Evolutionary conservation across 2,113 vertebrate species (phyloP), one percentile per base, ranked within the genome.

Genomic region (Percopsis transmontana): DNA sequence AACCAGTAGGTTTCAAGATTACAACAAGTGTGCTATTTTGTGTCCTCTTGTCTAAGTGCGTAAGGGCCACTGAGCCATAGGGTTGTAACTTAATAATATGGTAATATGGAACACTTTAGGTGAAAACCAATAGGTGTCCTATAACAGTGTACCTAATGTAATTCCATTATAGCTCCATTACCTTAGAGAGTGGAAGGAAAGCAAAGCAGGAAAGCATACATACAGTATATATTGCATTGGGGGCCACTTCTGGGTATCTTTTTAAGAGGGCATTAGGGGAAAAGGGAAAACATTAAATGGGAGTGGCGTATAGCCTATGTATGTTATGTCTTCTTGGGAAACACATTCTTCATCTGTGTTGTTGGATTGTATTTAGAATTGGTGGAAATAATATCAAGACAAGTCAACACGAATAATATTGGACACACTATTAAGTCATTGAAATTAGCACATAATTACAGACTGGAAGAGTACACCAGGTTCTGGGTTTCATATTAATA

Each of bases 101-200:
- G 77, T 85, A 86, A 87, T 86, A 86, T 88, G 84, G 88, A 90
- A 91, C 87, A 90, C 87, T 90, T 90, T 88, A 80, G 81, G 88
- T 88, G 70, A 87, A 91, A 89, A 88, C 85, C 85, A 89, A 91
- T 90, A 90, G 83, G 80, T 69, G 78, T 70, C 74, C 80, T 73
- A 79, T 84, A 88, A 85, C 86, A 85, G 83, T 67, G 75, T 77
- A 75, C 69, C 66, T 86, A 85, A 87, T 89, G 82, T 89, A 89
- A 89, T 90, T 68, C 84, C 79, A 90, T 91, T 87, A 90, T 72
- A 62, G 69, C 42, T 81, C 86, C 83, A 86, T 91, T 89, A 88
- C 74, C 75, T 87, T 66, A 20, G 64, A 85, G 70, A 78, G 81
- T 57, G 67, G 47, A 72, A 83, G 83, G 78, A 82, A 21, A 53